These are phyloP conservation scores for Catamblyrhynchus diadema DNA, from an alignment of 2,797 vertebrate genomes.

Conservation along the genomic window DNA sequence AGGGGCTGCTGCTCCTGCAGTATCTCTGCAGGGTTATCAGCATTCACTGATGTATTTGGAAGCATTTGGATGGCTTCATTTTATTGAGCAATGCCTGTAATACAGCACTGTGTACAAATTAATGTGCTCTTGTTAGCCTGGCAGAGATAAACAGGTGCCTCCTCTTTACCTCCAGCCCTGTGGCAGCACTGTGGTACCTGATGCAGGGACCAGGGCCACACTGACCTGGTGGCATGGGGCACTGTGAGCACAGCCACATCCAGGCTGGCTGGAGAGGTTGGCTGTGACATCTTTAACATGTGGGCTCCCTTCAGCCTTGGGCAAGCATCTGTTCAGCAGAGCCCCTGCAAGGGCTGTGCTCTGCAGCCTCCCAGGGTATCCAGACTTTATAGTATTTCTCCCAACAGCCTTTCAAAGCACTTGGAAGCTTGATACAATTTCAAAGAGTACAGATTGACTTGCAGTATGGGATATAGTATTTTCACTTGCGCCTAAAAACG, in stretches of 20 bases:
- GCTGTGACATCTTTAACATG: rapidly evolving
- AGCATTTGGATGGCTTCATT: neutral
- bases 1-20: neutral
- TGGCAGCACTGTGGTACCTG: neutral
- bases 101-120: neutral
- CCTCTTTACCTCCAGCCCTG: neutral
- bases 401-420: constrained; percentile 4
- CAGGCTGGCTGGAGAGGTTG: neutral
- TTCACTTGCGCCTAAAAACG: constrained; percentile 58
- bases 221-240: rapidly evolving
- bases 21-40: neutral
- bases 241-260: neutral
- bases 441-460: constrained; percentile 45
- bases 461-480: constrained; percentile 54
- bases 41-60: neutral
- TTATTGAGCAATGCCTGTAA: neutral
- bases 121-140: neutral
- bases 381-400: neutral
- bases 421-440: neutral
- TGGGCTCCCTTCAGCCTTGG: neutral
- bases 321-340: neutral
- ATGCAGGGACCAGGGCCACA: rapidly evolving
- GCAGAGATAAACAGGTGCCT: rapidly evolving
- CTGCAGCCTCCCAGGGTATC: neutral
- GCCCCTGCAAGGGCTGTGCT: neutral